A percentile compares a stretch with the other conserved stretches of the same genome.
phyloP scores from a whole-genome alignment of 2,888 invertebrate species.

The Ctenicera cuprea region DNA sequence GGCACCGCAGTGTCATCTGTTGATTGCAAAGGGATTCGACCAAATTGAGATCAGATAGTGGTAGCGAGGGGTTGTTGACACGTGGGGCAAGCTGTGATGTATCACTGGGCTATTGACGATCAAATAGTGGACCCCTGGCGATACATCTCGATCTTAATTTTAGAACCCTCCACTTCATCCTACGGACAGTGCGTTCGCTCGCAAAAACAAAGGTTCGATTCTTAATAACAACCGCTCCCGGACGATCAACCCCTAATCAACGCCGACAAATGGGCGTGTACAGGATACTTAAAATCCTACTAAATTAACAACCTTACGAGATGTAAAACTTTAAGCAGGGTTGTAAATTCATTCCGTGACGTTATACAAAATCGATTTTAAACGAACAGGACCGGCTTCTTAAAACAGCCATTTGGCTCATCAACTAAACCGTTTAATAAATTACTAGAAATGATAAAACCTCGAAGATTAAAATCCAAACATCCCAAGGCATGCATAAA shows the following conservation, averaged over 20 bases:
- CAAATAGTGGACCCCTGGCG: slow-evolving; percentile 40
- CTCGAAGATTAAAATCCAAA: too few relatives aligned
- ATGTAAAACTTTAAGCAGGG: background rate
- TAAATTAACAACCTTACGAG: slow-evolving; percentile 7
- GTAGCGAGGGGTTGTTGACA: slow-evolving; percentile 50
- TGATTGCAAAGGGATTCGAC: slow-evolving; percentile 68
- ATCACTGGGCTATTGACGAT: slow-evolving; percentile 60
- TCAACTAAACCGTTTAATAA: too few relatives aligned
- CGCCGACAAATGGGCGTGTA: slow-evolving; percentile 29
- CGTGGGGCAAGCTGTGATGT: slow-evolving; percentile 55
- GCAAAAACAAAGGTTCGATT: slow-evolving; percentile 38
- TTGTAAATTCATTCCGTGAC: background rate
- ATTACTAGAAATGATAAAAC: too few relatives aligned
- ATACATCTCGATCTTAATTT: slow-evolving; percentile 43
- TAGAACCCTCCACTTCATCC: slow-evolving; percentile 37
- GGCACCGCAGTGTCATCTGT: slow-evolving; percentile 68
- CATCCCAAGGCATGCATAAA: too few relatives aligned
- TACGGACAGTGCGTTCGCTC: slow-evolving; percentile 11
- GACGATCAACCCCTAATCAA: slow-evolving; percentile 37
- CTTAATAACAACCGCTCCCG: slow-evolving; percentile 38
- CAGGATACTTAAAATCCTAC: slow-evolving; percentile 17
- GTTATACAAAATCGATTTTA: too few relatives aligned
- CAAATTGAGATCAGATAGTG: slow-evolving; percentile 66
- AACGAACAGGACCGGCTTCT: too few relatives aligned
- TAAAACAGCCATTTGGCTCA: too few relatives aligned